Evolutionary conservation across 2,888 invertebrate species (phyloP).

Genomic region (Caenorhabditis sulstoni): DNA sequence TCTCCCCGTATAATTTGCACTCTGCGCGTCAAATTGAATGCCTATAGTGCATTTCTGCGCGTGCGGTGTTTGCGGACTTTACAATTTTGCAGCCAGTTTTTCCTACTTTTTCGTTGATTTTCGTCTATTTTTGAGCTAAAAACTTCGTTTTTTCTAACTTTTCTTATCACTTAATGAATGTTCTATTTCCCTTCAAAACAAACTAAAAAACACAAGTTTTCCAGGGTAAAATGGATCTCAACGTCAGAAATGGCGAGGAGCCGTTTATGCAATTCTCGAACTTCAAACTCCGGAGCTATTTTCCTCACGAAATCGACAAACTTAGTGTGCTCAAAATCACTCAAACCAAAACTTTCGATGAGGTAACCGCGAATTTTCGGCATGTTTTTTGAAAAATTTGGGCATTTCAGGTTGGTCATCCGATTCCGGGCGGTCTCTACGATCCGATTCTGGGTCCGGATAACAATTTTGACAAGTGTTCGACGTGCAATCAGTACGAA

Average conservation of each 20-base stretch:
- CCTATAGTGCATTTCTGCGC: neutral
- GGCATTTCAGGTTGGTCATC: conserved; percentile 74
- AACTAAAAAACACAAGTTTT: neutral
- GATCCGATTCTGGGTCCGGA: conserved; percentile 88
- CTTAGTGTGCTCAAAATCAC: conserved; percentile 75
- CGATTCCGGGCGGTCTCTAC: conserved; percentile 88
- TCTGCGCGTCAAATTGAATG: conserved; percentile 26
- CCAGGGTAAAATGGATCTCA: conserved; percentile 50
- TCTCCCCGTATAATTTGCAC: neutral
- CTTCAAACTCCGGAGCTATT: conserved; percentile 74
- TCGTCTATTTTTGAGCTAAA: neutral
- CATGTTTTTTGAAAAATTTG: neutral
- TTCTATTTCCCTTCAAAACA: too few relatives aligned
- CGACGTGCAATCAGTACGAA: conserved; percentile 75
- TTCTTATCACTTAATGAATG: too few relatives aligned
- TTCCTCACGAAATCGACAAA: conserved; percentile 76
- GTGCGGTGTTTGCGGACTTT: conserved; percentile 37
- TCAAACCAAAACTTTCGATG: conserved; percentile 79
- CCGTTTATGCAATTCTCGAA: conserved; percentile 76
- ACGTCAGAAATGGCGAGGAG: conserved; percentile 64
- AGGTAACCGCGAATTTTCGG: conserved; percentile 56
- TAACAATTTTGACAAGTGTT: conserved; percentile 67
- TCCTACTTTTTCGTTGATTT: conserved; percentile 6
- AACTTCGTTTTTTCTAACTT: too few relatives aligned
- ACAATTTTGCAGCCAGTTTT: neutral